These are phyloP conservation scores for Tetragonula clypearis DNA, from an alignment of 1,140 invertebrate species.

Conservation along the genomic window DNA sequence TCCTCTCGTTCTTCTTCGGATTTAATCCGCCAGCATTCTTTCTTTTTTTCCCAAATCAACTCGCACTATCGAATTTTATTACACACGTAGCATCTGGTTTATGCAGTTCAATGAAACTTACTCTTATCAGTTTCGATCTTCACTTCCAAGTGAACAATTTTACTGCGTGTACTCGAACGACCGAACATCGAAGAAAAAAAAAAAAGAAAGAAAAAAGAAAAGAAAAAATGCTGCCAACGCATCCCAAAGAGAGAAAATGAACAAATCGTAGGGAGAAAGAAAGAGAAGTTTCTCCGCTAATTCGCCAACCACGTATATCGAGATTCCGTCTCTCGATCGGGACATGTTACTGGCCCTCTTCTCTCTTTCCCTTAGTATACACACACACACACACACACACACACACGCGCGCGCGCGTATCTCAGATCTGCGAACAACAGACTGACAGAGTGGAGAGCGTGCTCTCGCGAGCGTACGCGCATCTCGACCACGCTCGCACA, in stretches of 20 bases:
- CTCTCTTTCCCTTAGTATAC: background rate
- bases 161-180: background rate
- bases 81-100: no score
- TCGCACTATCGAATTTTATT: no score
- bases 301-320: constrained; percentile 40
- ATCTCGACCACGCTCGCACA: background rate
- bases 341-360: background rate
- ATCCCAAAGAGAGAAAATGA: background rate
- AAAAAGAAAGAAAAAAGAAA: no score
- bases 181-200: background rate
- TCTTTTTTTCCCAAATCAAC: background rate
- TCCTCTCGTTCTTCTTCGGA: no score
- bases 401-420: background rate
- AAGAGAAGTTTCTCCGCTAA: constrained; percentile 34
- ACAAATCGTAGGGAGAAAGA: background rate
- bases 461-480: background rate
- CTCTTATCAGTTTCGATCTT: background rate
- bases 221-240: background rate
- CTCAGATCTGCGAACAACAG: constrained; percentile 52
- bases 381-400: no score
- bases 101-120: no score
- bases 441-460: constrained; percentile 58
- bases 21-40: background rate
- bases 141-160: background rate
- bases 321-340: constrained; percentile 38